phyloP scores from a whole-genome alignment of 1,140 invertebrate species.

The Drosophila murphyi region DNA sequence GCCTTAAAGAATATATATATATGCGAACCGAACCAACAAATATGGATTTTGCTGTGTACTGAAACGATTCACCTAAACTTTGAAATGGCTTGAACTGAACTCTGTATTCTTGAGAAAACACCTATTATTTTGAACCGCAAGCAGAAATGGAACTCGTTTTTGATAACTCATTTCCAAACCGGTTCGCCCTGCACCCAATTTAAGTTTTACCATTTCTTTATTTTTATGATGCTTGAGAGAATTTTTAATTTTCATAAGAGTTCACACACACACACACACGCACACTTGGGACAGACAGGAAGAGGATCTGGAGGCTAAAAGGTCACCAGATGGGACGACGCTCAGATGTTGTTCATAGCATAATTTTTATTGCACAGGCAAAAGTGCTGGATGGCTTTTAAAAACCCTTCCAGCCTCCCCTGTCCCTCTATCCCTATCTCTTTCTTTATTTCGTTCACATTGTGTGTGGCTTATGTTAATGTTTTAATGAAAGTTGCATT shows the following conservation, averaged over 20 bases:
- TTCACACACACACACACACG: slow-evolving; percentile 23
- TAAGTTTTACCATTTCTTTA: slow-evolving; percentile 41
- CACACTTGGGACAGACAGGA: slow-evolving; percentile 11
- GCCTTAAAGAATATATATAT: too few species aligned
- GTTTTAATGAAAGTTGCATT: slow-evolving; percentile 62
- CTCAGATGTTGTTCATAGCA: slow-evolving; percentile 59
- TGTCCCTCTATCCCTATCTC: not conserved
- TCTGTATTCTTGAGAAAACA: too few species aligned
- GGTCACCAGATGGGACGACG: slow-evolving; percentile 21
- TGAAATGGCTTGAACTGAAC: too few species aligned
- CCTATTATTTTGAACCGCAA: too few species aligned
- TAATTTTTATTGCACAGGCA: slow-evolving; percentile 68
- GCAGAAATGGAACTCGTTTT: not conserved
- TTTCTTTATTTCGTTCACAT: slow-evolving; percentile 2
- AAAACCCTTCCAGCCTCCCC: slow-evolving; percentile 16
- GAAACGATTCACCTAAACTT: too few species aligned
- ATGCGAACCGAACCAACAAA: not conserved
- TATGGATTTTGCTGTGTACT: not conserved
- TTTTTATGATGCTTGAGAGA: slow-evolving; percentile 61
- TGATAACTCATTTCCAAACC: not conserved
- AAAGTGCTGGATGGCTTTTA: slow-evolving; percentile 29
- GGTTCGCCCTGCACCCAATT: not conserved
- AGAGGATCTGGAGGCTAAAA: slow-evolving; percentile 7
- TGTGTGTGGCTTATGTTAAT: slow-evolving; percentile 62
- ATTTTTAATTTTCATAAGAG: slow-evolving; percentile 76